Conservation (phyloP, 2,113 vertebrate species). For the Capreolus pygargus region DNA sequence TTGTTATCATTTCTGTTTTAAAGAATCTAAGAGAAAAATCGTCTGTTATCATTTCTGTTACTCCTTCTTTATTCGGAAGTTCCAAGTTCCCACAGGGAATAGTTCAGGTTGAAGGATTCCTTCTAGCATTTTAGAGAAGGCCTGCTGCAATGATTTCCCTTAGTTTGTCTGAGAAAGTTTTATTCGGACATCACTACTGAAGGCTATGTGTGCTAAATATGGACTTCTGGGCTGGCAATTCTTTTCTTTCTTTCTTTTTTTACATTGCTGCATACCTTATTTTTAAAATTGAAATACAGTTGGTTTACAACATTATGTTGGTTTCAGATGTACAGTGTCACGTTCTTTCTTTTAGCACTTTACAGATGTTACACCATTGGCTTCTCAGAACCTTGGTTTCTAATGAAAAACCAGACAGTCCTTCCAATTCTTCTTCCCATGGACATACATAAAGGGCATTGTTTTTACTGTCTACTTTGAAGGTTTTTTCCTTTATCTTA, state of each 20-base stretch:
- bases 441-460: background rate
- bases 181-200: background rate
- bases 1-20: background rate
- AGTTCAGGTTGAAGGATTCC: background rate
- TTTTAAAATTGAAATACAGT: background rate
- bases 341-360: background rate
- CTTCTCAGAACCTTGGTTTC: background rate
- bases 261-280: background rate
- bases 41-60: background rate
- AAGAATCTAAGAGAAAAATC: background rate
- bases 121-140: background rate
- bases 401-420: background rate
- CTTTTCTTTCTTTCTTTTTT: background rate
- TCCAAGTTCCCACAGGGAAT: background rate
- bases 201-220: background rate
- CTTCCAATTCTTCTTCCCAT: background rate
- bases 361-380: background rate
- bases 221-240: background rate
- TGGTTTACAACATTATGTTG: background rate
- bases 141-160: background rate
- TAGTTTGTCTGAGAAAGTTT: background rate
- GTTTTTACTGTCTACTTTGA: background rate
- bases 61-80: background rate
- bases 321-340: background rate
- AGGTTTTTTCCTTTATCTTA: background rate